phyloP scores from a whole-genome alignment of 2,888 invertebrate species.

The Ectemnius continuus region DNA sequence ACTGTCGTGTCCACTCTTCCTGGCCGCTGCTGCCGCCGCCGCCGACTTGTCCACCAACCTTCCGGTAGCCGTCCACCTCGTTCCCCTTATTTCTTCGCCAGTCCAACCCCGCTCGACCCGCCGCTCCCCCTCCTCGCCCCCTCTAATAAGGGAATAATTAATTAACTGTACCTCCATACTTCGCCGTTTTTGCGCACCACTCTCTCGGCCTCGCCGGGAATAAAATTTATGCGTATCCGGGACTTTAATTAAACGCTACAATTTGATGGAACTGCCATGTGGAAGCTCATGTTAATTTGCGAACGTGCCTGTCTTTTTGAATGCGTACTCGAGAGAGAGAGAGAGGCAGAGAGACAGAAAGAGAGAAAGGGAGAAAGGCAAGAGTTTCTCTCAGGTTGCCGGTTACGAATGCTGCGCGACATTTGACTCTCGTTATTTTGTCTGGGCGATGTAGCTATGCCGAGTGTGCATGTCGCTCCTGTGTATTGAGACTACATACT shows the following conservation, averaged over 20 bases:
- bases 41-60: not conserved
- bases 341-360: too few relatives aligned
- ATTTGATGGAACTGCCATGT: conserved; percentile 47
- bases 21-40: conserved; percentile 18
- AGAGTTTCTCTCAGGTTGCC: too few relatives aligned
- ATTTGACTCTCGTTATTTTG: too few relatives aligned
- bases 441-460: too few relatives aligned
- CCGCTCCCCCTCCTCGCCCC: not conserved
- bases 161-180: conserved; percentile 63
- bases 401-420: not conserved
- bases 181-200: conserved; percentile 56
- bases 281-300: conserved; percentile 50
- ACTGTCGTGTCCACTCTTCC: conserved; percentile 42
- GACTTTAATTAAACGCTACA: conserved; percentile 59
- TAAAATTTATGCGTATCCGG: conserved; percentile 64
- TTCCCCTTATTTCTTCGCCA: not conserved
- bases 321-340: not conserved
- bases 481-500: too few relatives aligned
- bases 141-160: conserved; percentile 63
- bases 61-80: conserved; percentile 16
- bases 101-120: conserved; percentile 3
- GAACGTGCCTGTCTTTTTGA: conserved; percentile 34
- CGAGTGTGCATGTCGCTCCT: too few relatives aligned
- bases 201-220: conserved; percentile 49
- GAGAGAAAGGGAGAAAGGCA: too few relatives aligned